Base-by-base conservation (phyloP, 2,113 vertebrate genomes). In the Tragelaphus imberbis region DNA sequence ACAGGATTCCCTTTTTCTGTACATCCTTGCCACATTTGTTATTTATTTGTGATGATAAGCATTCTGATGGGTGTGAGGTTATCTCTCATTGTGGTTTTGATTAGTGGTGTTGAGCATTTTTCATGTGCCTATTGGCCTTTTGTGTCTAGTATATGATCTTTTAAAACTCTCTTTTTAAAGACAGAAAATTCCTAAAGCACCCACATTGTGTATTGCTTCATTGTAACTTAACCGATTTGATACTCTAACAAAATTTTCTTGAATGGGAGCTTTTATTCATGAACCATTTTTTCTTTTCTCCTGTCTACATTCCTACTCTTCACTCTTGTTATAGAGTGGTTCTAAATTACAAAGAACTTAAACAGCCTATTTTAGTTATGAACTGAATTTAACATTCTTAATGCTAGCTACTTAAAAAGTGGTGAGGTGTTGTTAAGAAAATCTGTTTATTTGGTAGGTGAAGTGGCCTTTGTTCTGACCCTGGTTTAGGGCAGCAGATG, bases 341-440 rank as follows among this genome's bases (percentile, higher is more conserved):
- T 90, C 13, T 68, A 94, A 86, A 88, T 94, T 12, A 68, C 53
- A 79, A 80, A 94, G 25, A 86, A 95, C 53, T 94, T 88, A 71
- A 89, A 88, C 33, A 80, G 10, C 21, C 36, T 97, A 47, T 59
- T 85, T 91, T 94, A 86, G 59, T 84, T 91, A 65, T 90, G 79
- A 91, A 93, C 40, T 75, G 15, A 93, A 77, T 92, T 91, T n/a
- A 88, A 91, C 55, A 68, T 86, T 94, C 19, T 91, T 65, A 89
- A 33, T 88, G 30, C 51, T 33, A 91, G 27, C 33, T 96, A 6
- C 56, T 94, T 90, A 30, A 65, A 85, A 89, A 55, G 53, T 56
- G 33, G 3, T 86, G 55, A 30, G 6, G 8, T 61, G 28, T 87
- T 95, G 15, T 63, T 92, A 28, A 92, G 55, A 77, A 97, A 80